phyloP scores from a whole-genome alignment of 2,888 invertebrate species.

The Drosophila demipolita region DNA sequence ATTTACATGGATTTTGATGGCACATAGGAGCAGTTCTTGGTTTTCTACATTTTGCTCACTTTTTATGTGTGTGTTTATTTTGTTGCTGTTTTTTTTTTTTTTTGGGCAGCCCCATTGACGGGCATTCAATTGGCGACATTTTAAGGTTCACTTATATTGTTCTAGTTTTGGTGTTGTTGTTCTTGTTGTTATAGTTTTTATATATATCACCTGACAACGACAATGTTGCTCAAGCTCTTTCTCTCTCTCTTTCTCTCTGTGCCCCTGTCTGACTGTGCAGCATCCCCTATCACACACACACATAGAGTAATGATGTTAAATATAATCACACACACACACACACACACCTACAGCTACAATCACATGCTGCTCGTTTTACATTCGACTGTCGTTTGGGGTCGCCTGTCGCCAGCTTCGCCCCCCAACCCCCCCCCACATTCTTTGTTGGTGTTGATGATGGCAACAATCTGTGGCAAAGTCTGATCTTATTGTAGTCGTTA shows the following conservation, averaged over 20 bases:
- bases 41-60: neutral
- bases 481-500: constrained; percentile 62
- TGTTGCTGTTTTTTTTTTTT: constrained; percentile 4
- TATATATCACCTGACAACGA: constrained; percentile 48
- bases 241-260: neutral
- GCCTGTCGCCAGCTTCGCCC: constrained; percentile 20
- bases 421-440: constrained; percentile 16
- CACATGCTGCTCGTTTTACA: constrained; percentile 42
- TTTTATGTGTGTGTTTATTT: constrained; percentile 7
- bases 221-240: neutral
- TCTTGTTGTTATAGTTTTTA: constrained; percentile 40
- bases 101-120: constrained; percentile 67
- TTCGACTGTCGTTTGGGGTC: constrained; percentile 51
- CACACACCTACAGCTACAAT: constrained; percentile 8
- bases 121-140: constrained; percentile 64
- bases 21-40: constrained; percentile 19
- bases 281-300: constrained; percentile 21
- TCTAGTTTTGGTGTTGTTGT: constrained; percentile 34
- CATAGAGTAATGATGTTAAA: constrained; percentile 42
- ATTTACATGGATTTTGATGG: constrained; percentile 76
- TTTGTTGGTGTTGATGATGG: constrained; percentile 40
- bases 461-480: constrained; percentile 62
- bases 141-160: constrained; percentile 50
- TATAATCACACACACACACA: constrained; percentile 18
- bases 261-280: constrained; percentile 4